Evolutionary conservation across 2,888 invertebrate species (phyloP).

Genomic region (Drosophila falleni): DNA sequence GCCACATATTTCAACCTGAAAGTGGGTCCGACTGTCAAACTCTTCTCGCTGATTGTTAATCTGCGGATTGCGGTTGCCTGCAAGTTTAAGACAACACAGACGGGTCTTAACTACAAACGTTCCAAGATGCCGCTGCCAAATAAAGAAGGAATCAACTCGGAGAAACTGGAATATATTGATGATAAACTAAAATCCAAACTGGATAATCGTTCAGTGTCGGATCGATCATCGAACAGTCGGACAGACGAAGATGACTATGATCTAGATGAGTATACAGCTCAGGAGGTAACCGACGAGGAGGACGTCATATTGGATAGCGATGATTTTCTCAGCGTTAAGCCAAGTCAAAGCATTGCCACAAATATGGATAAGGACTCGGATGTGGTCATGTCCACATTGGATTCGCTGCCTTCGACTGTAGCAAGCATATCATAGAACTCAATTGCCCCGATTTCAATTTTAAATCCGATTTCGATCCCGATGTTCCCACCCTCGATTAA

Average conservation of each 20-base stretch:
- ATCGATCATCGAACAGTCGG: constrained; percentile 1
- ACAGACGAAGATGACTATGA: constrained; percentile 13
- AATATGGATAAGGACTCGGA: constrained; percentile 33
- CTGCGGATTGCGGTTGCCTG: constrained; percentile 82
- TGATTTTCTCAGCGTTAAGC: constrained; percentile 61
- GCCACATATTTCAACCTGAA: constrained; percentile 90
- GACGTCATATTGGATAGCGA: constrained; percentile 59
- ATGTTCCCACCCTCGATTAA: constrained; percentile 5
- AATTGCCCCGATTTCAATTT: too few species aligned
- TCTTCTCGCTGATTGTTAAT: constrained; percentile 87
- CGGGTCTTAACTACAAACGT: constrained; percentile 21
- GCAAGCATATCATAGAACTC: constrained; percentile 36
- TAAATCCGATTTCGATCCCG: neutral
- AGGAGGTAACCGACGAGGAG: constrained; percentile 32
- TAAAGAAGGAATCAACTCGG: neutral
- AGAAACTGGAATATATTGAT: neutral
- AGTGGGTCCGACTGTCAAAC: constrained; percentile 94
- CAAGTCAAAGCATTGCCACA: constrained; percentile 31
- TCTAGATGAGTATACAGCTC: constrained; percentile 3
- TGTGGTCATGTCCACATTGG: constrained; percentile 34
- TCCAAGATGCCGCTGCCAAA: neutral
- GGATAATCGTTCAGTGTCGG: neutral
- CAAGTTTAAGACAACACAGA: constrained; percentile 64
- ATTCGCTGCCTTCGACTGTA: constrained; percentile 24
- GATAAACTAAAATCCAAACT: neutral